Base-by-base conservation (phyloP, 2,888 invertebrate genomes). In the Melanostoma scalare region DNA sequence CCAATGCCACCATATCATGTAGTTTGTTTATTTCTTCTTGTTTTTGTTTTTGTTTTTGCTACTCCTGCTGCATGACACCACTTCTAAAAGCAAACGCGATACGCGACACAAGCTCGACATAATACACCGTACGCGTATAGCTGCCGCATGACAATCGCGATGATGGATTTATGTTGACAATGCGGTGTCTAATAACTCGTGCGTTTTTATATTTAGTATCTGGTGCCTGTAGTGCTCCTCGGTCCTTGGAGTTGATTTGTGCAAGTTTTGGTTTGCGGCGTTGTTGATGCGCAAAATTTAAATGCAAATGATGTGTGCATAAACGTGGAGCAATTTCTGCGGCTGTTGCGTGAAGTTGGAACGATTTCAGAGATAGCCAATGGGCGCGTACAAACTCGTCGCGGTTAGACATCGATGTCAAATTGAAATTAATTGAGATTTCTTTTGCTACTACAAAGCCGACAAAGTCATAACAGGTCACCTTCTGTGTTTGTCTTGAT, bases 91-190 rank as follows among this genome's bases (percentile, higher is more conserved):
- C 50, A 56, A 50, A 58, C 20, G 60, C 40, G 68, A 77, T 61
- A 58, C 20, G 60, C 40, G 68, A 77, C 63, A 72, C 50, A 38
- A 60, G 50, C 72, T 72, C 38, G 58, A 60, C 58, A 65, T 65
- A 63, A 55, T 52, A 50, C 55, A 20, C 20, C 20, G 20, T 20
- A 46, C 68, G 55, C 48, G 30, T 20, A 36, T 42, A 10, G 61
- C 58, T 58, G 48, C 42, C 50, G 50, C 68, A 31, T 46, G 36
- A 40, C 65, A 48, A 80, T 72, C 50, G 36, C 42, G 53, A 79
- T 84, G 84, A 84, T 79, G 74, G 75, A 84, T 84, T 84, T 84
- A 84, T 79, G 79, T 67, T 79, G 84, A 84, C 84, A 79, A 79
- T 84, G 78, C 50, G 65, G 73, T 82, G 78, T 73, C 78, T 82